phyloP scores from a whole-genome alignment of 1,140 invertebrate species.

The Metaphire vulgaris region DNA sequence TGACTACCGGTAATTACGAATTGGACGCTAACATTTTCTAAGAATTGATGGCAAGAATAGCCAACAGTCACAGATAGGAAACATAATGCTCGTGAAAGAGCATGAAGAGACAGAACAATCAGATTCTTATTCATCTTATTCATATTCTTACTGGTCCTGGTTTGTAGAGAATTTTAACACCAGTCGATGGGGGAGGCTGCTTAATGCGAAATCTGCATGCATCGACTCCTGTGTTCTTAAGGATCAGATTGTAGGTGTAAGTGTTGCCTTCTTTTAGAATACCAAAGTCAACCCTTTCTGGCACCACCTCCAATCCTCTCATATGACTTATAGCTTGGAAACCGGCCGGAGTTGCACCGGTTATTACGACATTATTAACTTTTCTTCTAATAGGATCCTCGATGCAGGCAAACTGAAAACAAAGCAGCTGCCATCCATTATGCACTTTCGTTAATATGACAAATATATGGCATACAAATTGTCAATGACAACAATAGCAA shows the following conservation, averaged over 20 bases:
- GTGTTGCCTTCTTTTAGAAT: slow-evolving; percentile 47
- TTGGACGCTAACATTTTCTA: too few relatives aligned
- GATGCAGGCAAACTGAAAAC: background rate
- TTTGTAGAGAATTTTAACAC: slow-evolving; percentile 45
- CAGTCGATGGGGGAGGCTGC: slow-evolving; percentile 50
- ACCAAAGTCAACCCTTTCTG: slow-evolving; percentile 48
- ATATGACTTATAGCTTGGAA: background rate
- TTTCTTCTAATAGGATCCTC: background rate
- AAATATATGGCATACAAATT: too few relatives aligned
- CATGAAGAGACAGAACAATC: too few relatives aligned
- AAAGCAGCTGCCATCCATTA: too few relatives aligned
- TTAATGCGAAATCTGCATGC: slow-evolving; percentile 48
- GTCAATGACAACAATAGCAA: too few relatives aligned
- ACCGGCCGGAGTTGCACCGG: background rate
- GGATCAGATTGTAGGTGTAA: slow-evolving; percentile 40
- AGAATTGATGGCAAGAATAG: too few relatives aligned
- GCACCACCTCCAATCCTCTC: slow-evolving; percentile 42
- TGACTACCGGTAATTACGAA: too few relatives aligned
- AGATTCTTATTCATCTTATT: too few relatives aligned
- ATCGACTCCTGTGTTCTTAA: slow-evolving; percentile 50
- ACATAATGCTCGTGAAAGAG: too few relatives aligned
- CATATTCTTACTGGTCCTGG: slow-evolving; percentile 48
- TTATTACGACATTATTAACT: background rate
- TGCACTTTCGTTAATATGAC: too few relatives aligned
- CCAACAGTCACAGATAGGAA: too few relatives aligned